phyloP scores from a whole-genome alignment of 2,113 vertebrate genomes.

The Aegotheles bennettii region DNA sequence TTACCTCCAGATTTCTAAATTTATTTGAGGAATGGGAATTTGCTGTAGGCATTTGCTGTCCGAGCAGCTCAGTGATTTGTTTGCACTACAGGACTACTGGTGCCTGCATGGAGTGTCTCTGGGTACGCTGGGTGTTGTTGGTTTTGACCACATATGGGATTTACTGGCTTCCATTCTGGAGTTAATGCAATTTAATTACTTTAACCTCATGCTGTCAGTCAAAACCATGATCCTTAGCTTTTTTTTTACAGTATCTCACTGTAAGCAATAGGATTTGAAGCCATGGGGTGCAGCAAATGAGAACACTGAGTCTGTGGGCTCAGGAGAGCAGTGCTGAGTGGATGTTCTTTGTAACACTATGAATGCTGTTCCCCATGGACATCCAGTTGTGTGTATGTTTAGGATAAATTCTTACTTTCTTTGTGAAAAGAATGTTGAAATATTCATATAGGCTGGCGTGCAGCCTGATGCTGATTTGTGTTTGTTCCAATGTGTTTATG shows the following conservation, averaged over 20 bases:
- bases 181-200: neutral
- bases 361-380: neutral
- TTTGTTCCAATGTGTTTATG: neutral
- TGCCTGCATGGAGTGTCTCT: neutral
- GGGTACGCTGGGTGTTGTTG: accelerated
- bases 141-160: neutral
- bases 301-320: neutral
- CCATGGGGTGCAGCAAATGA: neutral
- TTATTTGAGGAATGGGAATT: neutral
- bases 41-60: neutral
- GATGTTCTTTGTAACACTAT: neutral
- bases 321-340: neutral
- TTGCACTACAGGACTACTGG: neutral
- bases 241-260: neutral
- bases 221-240: neutral
- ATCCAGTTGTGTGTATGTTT: neutral
- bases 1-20: neutral
- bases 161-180: neutral
- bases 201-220: neutral
- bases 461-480: neutral
- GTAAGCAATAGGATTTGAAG: neutral
- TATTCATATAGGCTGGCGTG: neutral
- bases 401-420: neutral
- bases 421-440: neutral
- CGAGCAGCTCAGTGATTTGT: neutral